phyloP scores from a whole-genome alignment of 2,888 invertebrate genomes.

The Spialia ferax region DNA sequence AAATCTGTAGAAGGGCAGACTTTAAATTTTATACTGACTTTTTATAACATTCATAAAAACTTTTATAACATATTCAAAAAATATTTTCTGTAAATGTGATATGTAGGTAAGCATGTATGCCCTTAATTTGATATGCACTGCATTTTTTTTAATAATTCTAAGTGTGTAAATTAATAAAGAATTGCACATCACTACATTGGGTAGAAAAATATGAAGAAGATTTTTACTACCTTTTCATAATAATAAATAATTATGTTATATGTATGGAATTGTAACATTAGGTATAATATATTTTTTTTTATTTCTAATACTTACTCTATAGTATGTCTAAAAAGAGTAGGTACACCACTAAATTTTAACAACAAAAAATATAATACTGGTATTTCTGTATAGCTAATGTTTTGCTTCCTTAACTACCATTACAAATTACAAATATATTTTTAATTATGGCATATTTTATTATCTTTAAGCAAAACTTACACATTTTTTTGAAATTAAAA shows the following conservation, averaged over 20 bases:
- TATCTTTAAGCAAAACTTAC: too few relatives aligned
- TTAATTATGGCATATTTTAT: too few relatives aligned
- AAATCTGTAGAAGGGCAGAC: too few relatives aligned
- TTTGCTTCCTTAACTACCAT: too few relatives aligned
- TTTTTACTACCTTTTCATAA: conserved; percentile 68
- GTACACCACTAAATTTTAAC: conserved; percentile 12
- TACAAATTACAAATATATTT: too few relatives aligned
- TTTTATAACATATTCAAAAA: neutral
- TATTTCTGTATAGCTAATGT: too few relatives aligned
- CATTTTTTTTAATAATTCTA: neutral
- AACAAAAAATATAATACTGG: too few relatives aligned
- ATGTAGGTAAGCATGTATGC: conserved; percentile 9
- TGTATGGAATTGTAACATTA: conserved; percentile 41
- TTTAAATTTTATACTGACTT: too few relatives aligned
- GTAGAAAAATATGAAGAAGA: too few relatives aligned
- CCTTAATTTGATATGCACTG: conserved; percentile 30
- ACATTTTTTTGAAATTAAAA: neutral
- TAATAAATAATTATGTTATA: conserved; percentile 2
- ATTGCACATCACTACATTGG: too few relatives aligned
- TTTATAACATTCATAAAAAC: neutral
- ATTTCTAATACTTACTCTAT: conserved; percentile 31
- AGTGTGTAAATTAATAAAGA: conserved; percentile 47
- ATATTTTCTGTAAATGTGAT: conserved; percentile 11
- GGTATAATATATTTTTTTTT: conserved; percentile 30
- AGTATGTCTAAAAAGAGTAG: conserved; percentile 2